Base-by-base conservation (phyloP, 2,113 vertebrate genomes). In the Hippocampus mohnikei region DNA sequence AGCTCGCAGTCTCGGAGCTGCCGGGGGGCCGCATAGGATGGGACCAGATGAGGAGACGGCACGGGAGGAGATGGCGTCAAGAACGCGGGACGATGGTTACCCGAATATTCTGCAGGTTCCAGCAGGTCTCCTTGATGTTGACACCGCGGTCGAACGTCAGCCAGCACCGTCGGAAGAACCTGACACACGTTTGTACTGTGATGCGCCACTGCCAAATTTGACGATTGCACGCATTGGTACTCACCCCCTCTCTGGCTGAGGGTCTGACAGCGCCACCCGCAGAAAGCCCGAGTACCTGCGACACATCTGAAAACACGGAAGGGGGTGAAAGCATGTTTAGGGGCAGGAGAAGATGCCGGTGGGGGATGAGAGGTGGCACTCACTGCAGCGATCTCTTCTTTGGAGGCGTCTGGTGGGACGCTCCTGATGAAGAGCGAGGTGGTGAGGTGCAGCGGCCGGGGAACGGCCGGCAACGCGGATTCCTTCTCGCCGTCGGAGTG, bases 121-220 rank as follows among this genome's bases (percentile, higher is more conserved):
- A 96, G 63, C 95, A 96, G 11, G 94, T 96, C 78, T 96, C 95
- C 75, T 97, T 97, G 76, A 97, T 97, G 90, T 95, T 96, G 55
- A 96, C 94, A 0, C 93, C 93, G 37, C 94, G 93, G 75, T 96
- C 94, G 66, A 97, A 97, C 0, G 95, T 97, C 73, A 96, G 94
- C 94, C 94, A 97, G 64, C 94, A 95, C 10, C 95, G 91, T 4
- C 95, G 90, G 85, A 95, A 94, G 85, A 97, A 97, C 85, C 95
- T 96, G 82, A 5, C 16, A 25, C 40, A 78, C 56, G 37, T 37
- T 62, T 37, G 3, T 2, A 37, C 3, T 23, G 12, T 13, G 50
- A 27, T 16, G 56, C 25, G 46, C 46, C n/a, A 11, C 52, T 8
- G 15, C 5, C 46, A 3, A 9, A 10, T 55, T 55, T 55, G 18